A percentile compares a stretch with the other conserved stretches of the same genome.
phyloP scores from a whole-genome alignment of 2,113 vertebrate genomes.

The Proteles cristata region DNA sequence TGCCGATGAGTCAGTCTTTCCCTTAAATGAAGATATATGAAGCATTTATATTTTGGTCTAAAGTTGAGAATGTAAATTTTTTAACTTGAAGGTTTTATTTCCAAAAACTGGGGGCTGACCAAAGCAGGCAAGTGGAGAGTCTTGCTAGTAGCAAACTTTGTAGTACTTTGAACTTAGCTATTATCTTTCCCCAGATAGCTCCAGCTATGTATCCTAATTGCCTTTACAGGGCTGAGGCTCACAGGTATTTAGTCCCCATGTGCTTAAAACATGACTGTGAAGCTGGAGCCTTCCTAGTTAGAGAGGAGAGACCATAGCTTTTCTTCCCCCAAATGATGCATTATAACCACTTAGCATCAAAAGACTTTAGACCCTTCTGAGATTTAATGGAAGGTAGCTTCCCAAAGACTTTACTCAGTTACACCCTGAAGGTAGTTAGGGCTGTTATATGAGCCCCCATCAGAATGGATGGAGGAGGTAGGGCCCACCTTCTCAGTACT shows the following conservation, averaged over 20 bases:
- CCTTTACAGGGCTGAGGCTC: not conserved
- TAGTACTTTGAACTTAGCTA: not conserved
- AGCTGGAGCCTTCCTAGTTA: not conserved
- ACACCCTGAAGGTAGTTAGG: not conserved
- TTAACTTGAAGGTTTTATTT: conserved; percentile 41
- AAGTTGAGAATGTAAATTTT: conserved; percentile 48
- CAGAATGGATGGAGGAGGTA: not conserved
- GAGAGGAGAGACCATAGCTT: not conserved
- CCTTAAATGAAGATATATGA: conserved; percentile 69
- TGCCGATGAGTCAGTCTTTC: conserved; percentile 41
- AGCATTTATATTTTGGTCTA: conserved; percentile 57
- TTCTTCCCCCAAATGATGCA: not conserved
- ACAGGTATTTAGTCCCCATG: not conserved
- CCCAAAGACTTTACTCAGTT: not conserved
- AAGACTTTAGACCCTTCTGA: not conserved
- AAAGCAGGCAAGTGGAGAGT: not conserved
- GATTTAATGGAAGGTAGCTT: not conserved
- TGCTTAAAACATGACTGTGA: not conserved
- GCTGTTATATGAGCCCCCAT: not conserved
- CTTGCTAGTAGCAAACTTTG: not conserved
- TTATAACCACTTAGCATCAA: not conserved
- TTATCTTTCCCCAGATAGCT: not conserved
- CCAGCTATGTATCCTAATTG: not conserved
- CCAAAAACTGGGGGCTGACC: not conserved
- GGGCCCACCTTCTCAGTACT: not conserved